Base-by-base conservation (phyloP, 2,113 vertebrate species). In the Grammomys dolichurus region DNA sequence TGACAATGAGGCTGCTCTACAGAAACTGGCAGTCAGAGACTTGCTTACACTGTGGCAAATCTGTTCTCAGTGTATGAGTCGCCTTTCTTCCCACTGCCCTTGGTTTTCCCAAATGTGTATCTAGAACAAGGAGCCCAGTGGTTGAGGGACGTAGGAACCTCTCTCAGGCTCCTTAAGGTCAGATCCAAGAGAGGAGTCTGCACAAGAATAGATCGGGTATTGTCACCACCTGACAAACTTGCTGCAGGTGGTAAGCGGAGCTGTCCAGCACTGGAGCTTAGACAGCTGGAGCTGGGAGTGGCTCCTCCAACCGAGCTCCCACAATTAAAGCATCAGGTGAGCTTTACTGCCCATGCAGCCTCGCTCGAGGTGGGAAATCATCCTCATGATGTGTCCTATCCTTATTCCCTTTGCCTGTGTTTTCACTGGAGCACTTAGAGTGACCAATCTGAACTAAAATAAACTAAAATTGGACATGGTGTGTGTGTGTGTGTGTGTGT, bases 201-300 rank as follows among this genome's bases (percentile, higher is more conserved):
- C 7, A 4, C 36, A 58, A 22, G 7, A 60, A 2, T 43, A 40
- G 12, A 26, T 10, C 1, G 0, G 7, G 2, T n/a, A 7, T 6
- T 0, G 67, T 26, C 28, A 5, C 33, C 5, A 1, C 5, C 6
- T 65, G 16, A 31, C 40, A 26, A 14, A 1, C 1, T 10, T 26
- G 8, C 54, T 24, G 85, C 93, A 91, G 97, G 95, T 94, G 93
- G 96, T 92, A 1, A 6, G 88, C 4, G 97, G 98, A 98, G 97
- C 97, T 98, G 98, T 99, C 98, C 98, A 98, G 98, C 98, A 98
- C 95, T 8, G 6, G 58, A 1, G 90, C 58, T 11, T 31, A n/a
- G 86, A 26, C 16, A 0, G 78, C 77, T 9, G 65, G 56, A 90
- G 56, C n/a, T 60, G 28, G 56, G n/a, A 73, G 12, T 33, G 0